These are phyloP conservation scores for Temnopleurus reevesii DNA, from an alignment of 53 echinoderm and acorn worm genomes.

Conservation along the genomic window DNA sequence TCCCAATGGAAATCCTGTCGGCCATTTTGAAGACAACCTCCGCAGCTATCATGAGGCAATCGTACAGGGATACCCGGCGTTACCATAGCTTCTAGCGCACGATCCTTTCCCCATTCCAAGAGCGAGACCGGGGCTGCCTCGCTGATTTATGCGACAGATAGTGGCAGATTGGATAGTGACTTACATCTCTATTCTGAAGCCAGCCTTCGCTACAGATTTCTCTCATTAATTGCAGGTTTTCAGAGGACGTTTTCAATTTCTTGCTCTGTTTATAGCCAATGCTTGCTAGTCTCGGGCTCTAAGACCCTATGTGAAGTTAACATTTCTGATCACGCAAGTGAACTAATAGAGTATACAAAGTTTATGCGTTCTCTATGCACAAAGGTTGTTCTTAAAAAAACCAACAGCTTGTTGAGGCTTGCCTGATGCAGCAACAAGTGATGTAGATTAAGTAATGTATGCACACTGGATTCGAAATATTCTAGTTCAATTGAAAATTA, in stretches of 20 bases:
- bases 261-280: slow-evolving; percentile 25
- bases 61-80: neutral
- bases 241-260: slow-evolving; percentile 49
- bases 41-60: neutral
- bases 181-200: slow-evolving; percentile 27
- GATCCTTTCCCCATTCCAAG: neutral
- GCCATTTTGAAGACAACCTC: neutral
- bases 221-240: slow-evolving; percentile 47
- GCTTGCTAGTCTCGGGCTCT: neutral
- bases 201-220: neutral
- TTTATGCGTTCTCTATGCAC: too few species aligned
- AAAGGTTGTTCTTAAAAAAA: too few species aligned
- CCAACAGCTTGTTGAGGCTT: too few species aligned
- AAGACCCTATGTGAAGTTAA: neutral
- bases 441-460: too few species aligned
- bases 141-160: slow-evolving; percentile 11
- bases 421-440: too few species aligned
- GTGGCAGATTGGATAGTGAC: slow-evolving; percentile 20
- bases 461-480: too few species aligned
- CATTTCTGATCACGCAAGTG: too few species aligned
- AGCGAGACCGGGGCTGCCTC: neutral
- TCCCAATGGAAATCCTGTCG: slow-evolving; percentile 37
- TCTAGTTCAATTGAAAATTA: too few species aligned
- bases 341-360: too few species aligned
- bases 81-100: neutral